phyloP scores from a whole-genome alignment of 2,888 invertebrate species.

The Hyposoter didymator region DNA sequence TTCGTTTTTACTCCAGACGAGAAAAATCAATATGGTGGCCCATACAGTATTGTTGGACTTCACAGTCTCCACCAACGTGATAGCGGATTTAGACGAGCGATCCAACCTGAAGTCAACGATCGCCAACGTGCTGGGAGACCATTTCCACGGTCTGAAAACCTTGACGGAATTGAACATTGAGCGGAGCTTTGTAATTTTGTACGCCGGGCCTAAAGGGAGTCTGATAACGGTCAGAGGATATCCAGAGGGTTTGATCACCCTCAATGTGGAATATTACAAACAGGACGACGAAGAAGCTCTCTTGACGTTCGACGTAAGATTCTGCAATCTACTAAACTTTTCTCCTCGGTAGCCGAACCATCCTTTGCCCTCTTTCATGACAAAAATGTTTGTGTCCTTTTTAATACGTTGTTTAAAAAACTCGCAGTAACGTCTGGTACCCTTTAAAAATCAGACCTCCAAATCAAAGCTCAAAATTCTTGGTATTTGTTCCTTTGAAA shows the following conservation, averaged over 20 bases:
- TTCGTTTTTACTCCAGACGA: neutral
- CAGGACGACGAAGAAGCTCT: constrained; percentile 90
- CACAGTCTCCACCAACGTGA: constrained; percentile 89
- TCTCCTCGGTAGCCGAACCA: neutral
- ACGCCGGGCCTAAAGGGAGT: constrained; percentile 89
- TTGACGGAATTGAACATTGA: constrained; percentile 89
- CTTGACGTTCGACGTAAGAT: constrained; percentile 90
- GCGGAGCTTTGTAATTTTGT: constrained; percentile 89
- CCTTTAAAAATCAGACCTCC: neutral
- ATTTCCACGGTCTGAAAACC: constrained; percentile 89
- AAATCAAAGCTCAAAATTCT: neutral
- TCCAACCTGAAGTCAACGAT: constrained; percentile 88
- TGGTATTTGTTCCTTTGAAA: neutral
- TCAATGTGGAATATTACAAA: constrained; percentile 93
- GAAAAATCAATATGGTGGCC: constrained; percentile 88
- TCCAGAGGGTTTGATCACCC: constrained; percentile 90
- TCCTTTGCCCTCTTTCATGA: neutral
- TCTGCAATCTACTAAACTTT: neutral
- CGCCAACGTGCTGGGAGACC: constrained; percentile 89
- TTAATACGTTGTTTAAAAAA: neutral
- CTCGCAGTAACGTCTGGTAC: neutral
- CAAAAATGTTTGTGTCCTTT: neutral
- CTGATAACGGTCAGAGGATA: constrained; percentile 90
- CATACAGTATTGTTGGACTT: constrained; percentile 93
- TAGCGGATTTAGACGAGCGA: constrained; percentile 88